A percentile compares a stretch with the other conserved stretches of the same genome.
Evolutionary conservation across 2,888 invertebrate species (phyloP).

Genomic region (Temnothorax rugatulus): DNA sequence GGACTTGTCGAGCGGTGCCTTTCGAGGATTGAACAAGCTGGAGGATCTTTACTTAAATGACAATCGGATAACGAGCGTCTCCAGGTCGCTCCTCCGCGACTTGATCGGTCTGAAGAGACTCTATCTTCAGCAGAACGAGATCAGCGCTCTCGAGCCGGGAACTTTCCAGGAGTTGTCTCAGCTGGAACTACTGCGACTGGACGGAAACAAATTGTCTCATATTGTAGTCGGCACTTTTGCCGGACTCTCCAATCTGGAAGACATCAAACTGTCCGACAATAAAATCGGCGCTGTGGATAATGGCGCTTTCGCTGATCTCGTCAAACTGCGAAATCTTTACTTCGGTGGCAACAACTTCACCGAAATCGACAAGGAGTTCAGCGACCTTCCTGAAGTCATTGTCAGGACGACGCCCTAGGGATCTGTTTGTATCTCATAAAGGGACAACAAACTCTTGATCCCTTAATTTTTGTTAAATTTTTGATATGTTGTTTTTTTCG

Average conservation of each 20-base stretch:
- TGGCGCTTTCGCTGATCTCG: constrained; percentile 31
- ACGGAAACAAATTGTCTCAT: constrained; percentile 80
- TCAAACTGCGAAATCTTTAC: no score
- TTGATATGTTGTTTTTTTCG: no score
- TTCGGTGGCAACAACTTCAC: no score
- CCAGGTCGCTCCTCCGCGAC: constrained; percentile 84
- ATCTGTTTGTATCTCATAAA: no score
- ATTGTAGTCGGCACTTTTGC: constrained; percentile 71
- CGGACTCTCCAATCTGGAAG: constrained; percentile 55
- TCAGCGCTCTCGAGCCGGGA: constrained; percentile 83
- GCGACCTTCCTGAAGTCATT: no score
- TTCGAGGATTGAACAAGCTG: constrained; percentile 79
- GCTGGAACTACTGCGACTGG: constrained; percentile 83
- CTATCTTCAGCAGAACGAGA: constrained; percentile 83
- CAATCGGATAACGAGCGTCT: constrained; percentile 83
- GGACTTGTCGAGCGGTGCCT: constrained; percentile 79
- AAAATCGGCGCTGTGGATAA: constrained; percentile 37
- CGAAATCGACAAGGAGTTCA: no score
- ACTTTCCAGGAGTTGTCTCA: constrained; percentile 85
- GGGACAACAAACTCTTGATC: no score
- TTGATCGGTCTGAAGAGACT: constrained; percentile 83
- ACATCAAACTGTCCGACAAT: constrained; percentile 61
- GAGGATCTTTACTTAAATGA: constrained; percentile 84
- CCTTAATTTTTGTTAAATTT: no score
- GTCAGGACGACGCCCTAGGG: no score